phyloP scores from a whole-genome alignment of 2,797 vertebrate genomes.

The Gorsachius magnificus region DNA sequence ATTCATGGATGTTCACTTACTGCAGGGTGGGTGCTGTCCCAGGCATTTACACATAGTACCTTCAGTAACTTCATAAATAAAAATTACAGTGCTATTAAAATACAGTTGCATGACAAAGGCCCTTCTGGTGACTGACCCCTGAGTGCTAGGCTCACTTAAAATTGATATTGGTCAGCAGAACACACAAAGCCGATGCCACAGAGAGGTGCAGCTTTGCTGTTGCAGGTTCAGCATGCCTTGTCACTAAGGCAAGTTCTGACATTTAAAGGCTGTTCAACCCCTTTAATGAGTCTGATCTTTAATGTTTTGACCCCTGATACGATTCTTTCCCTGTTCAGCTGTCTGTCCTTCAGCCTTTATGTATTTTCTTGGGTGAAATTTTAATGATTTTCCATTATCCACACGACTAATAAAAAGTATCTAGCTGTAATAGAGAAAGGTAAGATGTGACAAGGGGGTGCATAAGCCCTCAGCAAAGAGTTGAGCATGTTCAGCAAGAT shows the following conservation, averaged over 20 bases:
- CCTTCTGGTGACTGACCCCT: background rate
- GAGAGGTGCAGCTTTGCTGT: background rate
- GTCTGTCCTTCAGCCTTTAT: background rate
- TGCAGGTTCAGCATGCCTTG: background rate
- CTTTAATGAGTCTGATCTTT: background rate
- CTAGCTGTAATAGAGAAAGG: background rate
- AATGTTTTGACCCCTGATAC: accelerated
- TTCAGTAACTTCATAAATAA: background rate
- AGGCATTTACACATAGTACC: background rate
- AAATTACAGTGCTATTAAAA: background rate
- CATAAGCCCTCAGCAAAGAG: background rate
- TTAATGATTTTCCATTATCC: background rate
- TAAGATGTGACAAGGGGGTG: too few relatives aligned
- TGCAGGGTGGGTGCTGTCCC: background rate
- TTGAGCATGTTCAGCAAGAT: background rate
- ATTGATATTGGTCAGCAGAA: background rate
- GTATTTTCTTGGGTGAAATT: background rate
- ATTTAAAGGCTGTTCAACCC: background rate
- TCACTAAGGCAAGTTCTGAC: background rate
- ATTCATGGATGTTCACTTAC: accelerated
- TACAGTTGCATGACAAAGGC: accelerated
- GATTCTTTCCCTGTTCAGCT: background rate
- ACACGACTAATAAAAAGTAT: background rate
- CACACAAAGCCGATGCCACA: background rate
- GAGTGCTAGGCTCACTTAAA: background rate